Conservation (phyloP, 2,113 vertebrate species). For the Helogale parvula region DNA sequence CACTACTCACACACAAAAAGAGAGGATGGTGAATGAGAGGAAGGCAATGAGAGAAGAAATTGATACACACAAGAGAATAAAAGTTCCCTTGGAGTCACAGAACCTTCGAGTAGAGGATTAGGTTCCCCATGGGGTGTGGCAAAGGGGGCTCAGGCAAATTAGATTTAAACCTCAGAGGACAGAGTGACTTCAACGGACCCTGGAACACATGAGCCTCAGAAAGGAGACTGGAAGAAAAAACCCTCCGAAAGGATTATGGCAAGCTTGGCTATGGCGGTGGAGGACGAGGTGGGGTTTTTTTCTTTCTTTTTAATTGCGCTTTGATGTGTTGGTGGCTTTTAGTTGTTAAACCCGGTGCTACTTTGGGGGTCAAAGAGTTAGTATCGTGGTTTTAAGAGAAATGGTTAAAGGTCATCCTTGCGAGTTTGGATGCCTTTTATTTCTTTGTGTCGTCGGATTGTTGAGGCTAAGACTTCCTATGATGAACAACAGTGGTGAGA, state of each 20-base stretch:
- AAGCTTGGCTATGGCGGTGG: not conserved
- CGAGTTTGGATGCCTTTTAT: no score
- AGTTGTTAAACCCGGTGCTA: not conserved
- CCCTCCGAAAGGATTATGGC: not conserved
- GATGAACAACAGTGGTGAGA: no score
- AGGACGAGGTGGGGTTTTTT: not conserved
- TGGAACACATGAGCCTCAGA: not conserved
- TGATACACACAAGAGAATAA: not conserved
- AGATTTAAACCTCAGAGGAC: not conserved
- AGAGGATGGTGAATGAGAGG: not conserved
- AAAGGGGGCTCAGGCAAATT: not conserved
- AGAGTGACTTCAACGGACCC: not conserved
- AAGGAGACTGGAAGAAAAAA: not conserved
- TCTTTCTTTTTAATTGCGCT: not conserved
- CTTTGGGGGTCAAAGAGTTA: not conserved
- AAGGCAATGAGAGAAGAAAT: not conserved
- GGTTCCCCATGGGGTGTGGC: not conserved
- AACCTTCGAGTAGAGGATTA: not conserved
- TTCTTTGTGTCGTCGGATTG: no score
- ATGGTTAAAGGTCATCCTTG: not conserved
- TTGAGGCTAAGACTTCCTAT: no score
- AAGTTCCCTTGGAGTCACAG: not conserved
- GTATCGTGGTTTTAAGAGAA: constrained; percentile 24
- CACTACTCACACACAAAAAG: not conserved
- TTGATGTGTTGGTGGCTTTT: not conserved